Evolutionary conservation across 2,797 vertebrate species (phyloP), one percentile per base, ranked within the genome.

Genomic region (Limosa lapponica): DNA sequence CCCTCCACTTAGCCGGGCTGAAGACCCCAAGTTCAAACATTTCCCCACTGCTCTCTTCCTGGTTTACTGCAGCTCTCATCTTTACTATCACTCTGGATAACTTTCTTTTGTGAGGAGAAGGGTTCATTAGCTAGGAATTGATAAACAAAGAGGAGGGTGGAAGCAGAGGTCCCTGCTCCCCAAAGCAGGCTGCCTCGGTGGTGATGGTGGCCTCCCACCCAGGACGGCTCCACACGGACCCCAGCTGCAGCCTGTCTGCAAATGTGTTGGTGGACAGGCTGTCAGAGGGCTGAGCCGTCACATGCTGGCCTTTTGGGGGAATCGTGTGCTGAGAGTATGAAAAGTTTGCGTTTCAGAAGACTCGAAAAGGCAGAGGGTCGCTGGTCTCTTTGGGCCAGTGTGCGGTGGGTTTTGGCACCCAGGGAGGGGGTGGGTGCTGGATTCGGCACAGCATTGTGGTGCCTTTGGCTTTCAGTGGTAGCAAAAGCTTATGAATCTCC

Each of bases 161-260:
- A 66, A 92, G 72, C 69, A 85, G 82, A 93, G 95, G 75, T 89
- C 79, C 86, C 55, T 58, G 74, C 71, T 94, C 51, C 34, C 59
- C 84, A 43, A 2, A 58, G 81, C 87, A 51, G 64, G 74, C 70
- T 78, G 49, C 49, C 25, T 9, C 0, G 3, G 67, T 57, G 55
- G 4, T 0, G 4, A 51, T 4, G 51, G 77, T 82, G 89, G 89
- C 74, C 86, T 92, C 94, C 89, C 94, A 92, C 57, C 91, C 89
- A 82, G 70, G 66, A 72, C 0, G 34, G 72, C 70, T 94, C 41
- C 1, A 3, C 11, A 2, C 11, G 6, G 72, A 75, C 14, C 91
- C 89, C 96, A 97, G 93, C 94, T 96, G 94, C 74, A 87, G 94
- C 49, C 74, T 90, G 88, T 95, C 95, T 89, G 86, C 73, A 43